Evolutionary conservation across 2,888 invertebrate genomes (phyloP).

Genomic region (Prostheceraeus crozeri): DNA sequence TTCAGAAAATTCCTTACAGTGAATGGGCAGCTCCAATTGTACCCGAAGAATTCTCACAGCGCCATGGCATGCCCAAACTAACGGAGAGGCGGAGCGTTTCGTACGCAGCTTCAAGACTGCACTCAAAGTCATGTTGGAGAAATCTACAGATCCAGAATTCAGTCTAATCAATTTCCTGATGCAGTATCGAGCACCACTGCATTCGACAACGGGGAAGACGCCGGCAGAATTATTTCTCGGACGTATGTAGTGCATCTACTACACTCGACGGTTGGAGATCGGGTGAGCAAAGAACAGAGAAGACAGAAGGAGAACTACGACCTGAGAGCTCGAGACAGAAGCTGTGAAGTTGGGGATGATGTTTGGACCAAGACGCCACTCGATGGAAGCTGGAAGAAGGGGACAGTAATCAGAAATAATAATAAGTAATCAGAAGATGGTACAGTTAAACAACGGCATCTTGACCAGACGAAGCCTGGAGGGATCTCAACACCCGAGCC

Average conservation of each 20-base stretch:
- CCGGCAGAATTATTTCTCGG: constrained; percentile 38
- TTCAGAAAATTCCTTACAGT: constrained; percentile 38
- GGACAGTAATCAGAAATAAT: too few relatives aligned
- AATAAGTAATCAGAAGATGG: too few relatives aligned
- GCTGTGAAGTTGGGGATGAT: too few relatives aligned
- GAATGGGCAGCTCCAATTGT: constrained; percentile 42
- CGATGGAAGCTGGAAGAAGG: too few relatives aligned
- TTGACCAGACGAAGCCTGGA: too few relatives aligned
- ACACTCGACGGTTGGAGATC: background rate
- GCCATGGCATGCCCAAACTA: constrained; percentile 45
- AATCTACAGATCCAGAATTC: too few relatives aligned
- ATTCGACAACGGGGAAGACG: constrained; percentile 37
- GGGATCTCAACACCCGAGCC: too few relatives aligned
- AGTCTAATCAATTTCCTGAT: too few relatives aligned
- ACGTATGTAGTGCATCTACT: constrained; percentile 33
- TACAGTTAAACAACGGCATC: too few relatives aligned
- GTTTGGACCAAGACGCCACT: too few relatives aligned
- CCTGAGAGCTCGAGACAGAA: background rate
- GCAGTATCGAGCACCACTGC: too few relatives aligned
- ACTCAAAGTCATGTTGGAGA: too few relatives aligned
- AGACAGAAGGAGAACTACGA: background rate
- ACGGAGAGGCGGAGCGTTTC: constrained; percentile 45
- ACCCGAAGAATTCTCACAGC: constrained; percentile 37
- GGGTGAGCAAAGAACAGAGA: background rate
- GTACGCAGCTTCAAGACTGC: constrained; percentile 43